These are phyloP conservation scores for Ia io DNA, from an alignment of 2,113 vertebrate species.

Conservation along the genomic window DNA sequence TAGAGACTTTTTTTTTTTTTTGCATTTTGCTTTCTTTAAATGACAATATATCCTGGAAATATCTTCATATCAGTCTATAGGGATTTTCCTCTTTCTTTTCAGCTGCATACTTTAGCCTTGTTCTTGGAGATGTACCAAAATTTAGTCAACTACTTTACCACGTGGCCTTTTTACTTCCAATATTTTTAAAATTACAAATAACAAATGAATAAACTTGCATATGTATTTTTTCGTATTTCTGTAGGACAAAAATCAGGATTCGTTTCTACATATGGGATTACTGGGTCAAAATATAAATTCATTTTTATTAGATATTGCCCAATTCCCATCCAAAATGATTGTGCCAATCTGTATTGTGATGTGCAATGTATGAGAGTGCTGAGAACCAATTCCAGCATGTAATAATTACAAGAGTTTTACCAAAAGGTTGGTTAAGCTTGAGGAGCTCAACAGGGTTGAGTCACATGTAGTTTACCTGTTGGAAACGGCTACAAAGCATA, in stretches of 20 bases:
- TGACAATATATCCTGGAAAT: background rate
- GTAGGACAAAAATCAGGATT: background rate
- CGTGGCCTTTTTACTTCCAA: background rate
- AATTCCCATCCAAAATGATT: background rate
- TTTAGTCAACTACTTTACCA: background rate
- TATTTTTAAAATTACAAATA: background rate
- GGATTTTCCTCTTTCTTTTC: background rate
- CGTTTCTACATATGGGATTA: background rate
- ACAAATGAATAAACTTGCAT: background rate
- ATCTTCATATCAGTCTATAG: background rate
- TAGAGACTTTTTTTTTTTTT: background rate
- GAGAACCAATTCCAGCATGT: too few species aligned
- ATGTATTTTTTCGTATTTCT: background rate
- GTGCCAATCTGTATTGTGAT: background rate
- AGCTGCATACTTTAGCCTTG: fast-evolving
- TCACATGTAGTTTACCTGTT: too few species aligned
- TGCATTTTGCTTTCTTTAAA: background rate
- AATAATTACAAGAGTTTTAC: too few species aligned
- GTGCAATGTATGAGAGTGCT: background rate
- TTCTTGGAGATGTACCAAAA: fast-evolving
- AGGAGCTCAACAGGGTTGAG: too few species aligned
- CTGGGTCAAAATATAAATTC: background rate
- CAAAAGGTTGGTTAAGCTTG: too few species aligned
- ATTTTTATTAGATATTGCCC: background rate
- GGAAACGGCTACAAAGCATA: too few species aligned